Conservation (phyloP, 2,888 invertebrate genomes). For the Ptychoptera albimana region DNA sequence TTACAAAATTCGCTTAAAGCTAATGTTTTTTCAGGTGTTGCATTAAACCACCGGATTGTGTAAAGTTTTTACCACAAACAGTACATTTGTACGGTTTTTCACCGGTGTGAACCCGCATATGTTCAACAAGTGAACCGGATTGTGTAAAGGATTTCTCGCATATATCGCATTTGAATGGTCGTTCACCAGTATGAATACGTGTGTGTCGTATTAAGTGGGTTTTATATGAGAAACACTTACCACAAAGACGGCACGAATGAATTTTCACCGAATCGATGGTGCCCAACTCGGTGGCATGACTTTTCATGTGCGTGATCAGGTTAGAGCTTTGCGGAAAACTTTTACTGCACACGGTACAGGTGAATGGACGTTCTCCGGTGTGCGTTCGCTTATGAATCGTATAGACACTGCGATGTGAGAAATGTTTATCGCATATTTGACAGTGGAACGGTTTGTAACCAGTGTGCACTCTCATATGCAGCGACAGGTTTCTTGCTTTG, state of each 20-base stretch:
- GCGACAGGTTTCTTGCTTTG: conserved; percentile 4
- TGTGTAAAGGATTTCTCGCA: conserved; percentile 1
- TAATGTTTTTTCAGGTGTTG: conserved; percentile 2
- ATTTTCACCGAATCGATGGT: neutral
- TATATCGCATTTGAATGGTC: conserved; percentile 30
- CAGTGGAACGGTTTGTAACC: conserved; percentile 3
- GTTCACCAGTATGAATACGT: conserved; percentile 33
- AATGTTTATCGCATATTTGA: conserved; percentile 1
- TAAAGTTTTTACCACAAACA: conserved; percentile 4
- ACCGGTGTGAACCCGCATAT: conserved; percentile 5
- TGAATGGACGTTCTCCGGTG: conserved; percentile 37
- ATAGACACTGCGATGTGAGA: conserved; percentile 11
- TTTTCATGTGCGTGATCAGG: conserved; percentile 9
- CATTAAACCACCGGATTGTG: conserved; percentile 1
- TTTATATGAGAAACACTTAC: conserved; percentile 2
- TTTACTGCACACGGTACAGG: conserved; percentile 18
- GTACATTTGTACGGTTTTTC: conserved; percentile 1
- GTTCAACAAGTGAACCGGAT: neutral
- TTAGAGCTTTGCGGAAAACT: conserved; percentile 18
- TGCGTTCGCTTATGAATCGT: conserved; percentile 34
- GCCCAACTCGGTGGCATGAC: neutral
- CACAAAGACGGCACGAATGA: conserved; percentile 4
- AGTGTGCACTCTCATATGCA: conserved; percentile 4
- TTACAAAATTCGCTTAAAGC: neutral
- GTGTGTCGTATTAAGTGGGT: conserved; percentile 28